A percentile compares a stretch with the other conserved stretches of the same genome.
These are phyloP conservation scores for Eriosoma lanigerum DNA, from an alignment of 1,140 invertebrate species.

Conservation along the genomic window DNA sequence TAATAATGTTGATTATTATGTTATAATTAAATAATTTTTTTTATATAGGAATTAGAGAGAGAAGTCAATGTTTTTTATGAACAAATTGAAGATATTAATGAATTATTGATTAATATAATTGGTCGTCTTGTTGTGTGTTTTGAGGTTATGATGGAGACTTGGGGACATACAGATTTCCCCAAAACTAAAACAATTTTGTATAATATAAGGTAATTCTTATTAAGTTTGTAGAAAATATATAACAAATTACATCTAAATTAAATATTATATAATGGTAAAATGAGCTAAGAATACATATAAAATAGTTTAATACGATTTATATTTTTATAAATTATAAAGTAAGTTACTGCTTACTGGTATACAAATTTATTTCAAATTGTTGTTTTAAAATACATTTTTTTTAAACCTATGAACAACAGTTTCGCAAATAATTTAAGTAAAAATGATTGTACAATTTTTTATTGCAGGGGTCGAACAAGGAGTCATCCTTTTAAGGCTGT, in stretches of 20 bases:
- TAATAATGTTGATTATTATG: not conserved
- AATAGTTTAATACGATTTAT: too few relatives aligned
- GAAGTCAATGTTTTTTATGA: slow-evolving; percentile 44
- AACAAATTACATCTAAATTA: not conserved
- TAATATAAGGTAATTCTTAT: slow-evolving; percentile 28
- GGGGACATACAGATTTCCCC: slow-evolving; percentile 42
- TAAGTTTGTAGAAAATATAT: too few relatives aligned
- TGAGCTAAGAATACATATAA: too few relatives aligned
- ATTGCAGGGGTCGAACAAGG: slow-evolving; percentile 19
- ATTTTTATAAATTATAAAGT: too few relatives aligned
- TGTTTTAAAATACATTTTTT: too few relatives aligned
- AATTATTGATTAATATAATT: slow-evolving; percentile 32
- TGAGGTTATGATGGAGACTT: slow-evolving; percentile 48
- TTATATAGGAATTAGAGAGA: slow-evolving; percentile 30
- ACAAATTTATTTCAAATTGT: too few relatives aligned
- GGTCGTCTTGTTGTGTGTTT: slow-evolving; percentile 38
- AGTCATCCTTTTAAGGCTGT: slow-evolving; percentile 44
- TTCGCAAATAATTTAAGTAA: not conserved
- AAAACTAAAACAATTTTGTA: slow-evolving; percentile 49
- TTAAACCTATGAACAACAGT: too few relatives aligned
- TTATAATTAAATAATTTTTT: not conserved
- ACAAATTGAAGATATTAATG: slow-evolving; percentile 34
- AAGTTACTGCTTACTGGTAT: too few relatives aligned
- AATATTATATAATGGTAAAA: too few relatives aligned
- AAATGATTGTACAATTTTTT: too few relatives aligned